Base-by-base conservation (phyloP, 2,113 vertebrate species). In the Nerophis lumbriciformis region DNA sequence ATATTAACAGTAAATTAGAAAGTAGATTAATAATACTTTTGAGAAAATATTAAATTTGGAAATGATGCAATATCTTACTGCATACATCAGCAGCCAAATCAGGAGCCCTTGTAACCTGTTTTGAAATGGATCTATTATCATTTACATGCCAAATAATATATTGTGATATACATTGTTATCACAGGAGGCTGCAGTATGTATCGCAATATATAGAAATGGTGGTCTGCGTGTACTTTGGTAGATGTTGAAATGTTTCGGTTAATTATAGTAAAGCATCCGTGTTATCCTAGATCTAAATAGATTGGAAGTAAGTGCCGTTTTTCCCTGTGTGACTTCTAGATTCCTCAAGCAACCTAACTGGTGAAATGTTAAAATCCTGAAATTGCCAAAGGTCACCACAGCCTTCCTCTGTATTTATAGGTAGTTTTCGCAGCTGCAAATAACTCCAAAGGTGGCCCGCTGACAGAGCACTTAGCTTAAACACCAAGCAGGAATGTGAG, bases 361-460 rank as follows among this genome's bases (percentile, higher is more conserved):
- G 69, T 71, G 65, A 74, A 61, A 44, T 73, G 83, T 78, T 83
- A 57, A 63, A 48, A 73, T 77, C 53, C 19, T 63, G 53, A 59
- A 61, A 63, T 67, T 58, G 28, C 59, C 64, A 64, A 62, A 65
- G 68, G 76, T 79, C 71, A 61, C 9, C 42, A 47, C 13, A 11
- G 39, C 39, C 42, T 52, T 6, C 15, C 28, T 53, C 19, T 28
- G 69, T 77, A 82, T 39, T 83, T 83, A 85, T 74, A 71, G 74
- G 78, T 75, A 63, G 61, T 69, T 76, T 77, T 72, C 69, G 58
- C 79, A 84, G 80, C 82, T 85, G 71, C 74, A 75, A 75, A 83
- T 82, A 80, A 50, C 67, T 79, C 61, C 59, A 80, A 75, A 83
- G 69, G 72, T 76, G 69, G 76, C 66, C 62, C 55, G 66, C 63